phyloP scores from a whole-genome alignment of 1,140 invertebrate species.

The Monochamus saltuarius region DNA sequence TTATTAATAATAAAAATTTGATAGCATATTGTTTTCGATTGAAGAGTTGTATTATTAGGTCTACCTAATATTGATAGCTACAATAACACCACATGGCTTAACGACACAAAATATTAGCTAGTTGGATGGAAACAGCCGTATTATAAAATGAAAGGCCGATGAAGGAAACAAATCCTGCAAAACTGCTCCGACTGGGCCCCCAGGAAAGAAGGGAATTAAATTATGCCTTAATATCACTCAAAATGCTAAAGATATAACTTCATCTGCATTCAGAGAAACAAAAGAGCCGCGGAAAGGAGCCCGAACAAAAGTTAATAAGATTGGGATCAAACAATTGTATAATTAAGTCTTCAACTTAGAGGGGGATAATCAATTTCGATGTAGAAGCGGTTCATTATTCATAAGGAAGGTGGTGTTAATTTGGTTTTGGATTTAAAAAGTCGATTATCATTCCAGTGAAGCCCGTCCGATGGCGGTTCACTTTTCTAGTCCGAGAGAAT shows the following conservation, averaged over 20 bases:
- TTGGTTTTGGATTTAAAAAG: conserved; percentile 25
- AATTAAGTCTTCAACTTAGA: conserved; percentile 36
- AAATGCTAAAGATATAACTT: conserved; percentile 34
- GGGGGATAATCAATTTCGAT: conserved; percentile 31
- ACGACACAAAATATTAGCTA: no score
- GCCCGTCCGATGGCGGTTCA: conserved; percentile 14
- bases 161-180: no score
- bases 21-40: no score
- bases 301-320: conserved; percentile 37
- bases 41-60: no score
- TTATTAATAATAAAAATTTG: no score
- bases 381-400: conserved; percentile 21
- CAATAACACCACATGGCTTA: no score
- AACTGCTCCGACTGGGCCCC: no score
- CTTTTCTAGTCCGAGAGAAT: background rate
- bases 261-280: conserved; percentile 29
- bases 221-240: no score
- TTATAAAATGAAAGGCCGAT: no score
- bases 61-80: no score
- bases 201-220: no score
- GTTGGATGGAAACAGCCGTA: no score
- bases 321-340: conserved; percentile 39
- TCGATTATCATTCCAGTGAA: conserved; percentile 25
- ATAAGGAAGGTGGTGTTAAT: conserved; percentile 13
- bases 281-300: conserved; percentile 26